Conservation (phyloP, 2,888 invertebrate species). For the Plebejus anna region DNA sequence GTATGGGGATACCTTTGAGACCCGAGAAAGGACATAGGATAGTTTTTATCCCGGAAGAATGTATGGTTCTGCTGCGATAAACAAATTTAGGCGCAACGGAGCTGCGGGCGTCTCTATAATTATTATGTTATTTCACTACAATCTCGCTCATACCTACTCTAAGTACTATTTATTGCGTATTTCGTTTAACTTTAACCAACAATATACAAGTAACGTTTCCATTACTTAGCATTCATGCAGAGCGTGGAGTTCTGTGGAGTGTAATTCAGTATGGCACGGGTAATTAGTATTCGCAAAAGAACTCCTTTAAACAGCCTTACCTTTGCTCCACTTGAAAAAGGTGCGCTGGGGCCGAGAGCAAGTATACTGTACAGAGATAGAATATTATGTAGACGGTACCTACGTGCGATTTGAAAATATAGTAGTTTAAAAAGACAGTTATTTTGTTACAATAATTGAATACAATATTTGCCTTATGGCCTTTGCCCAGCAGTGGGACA, state of each 20-base stretch:
- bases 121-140: no score
- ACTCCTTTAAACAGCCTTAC: conserved; percentile 38
- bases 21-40: no score
- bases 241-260: conserved; percentile 15
- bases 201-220: conserved; percentile 5
- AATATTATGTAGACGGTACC: neutral
- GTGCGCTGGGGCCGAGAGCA: conserved; percentile 21
- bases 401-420: neutral
- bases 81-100: no score
- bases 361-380: neutral
- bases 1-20: no score
- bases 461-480: no score
- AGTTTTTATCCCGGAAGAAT: no score
- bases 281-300: conserved; percentile 39
- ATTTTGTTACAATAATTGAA: no score
- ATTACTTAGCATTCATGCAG: neutral
- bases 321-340: conserved; percentile 36
- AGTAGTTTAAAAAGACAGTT: no score
- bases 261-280: conserved; percentile 5
- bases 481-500: no score
- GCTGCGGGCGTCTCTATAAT: fast-evolving
- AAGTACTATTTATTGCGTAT: neutral
- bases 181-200: neutral
- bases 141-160: neutral
- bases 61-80: no score